Conservation (phyloP, 2,113 vertebrate genomes). For the Onychorhynchus coronatus region DNA sequence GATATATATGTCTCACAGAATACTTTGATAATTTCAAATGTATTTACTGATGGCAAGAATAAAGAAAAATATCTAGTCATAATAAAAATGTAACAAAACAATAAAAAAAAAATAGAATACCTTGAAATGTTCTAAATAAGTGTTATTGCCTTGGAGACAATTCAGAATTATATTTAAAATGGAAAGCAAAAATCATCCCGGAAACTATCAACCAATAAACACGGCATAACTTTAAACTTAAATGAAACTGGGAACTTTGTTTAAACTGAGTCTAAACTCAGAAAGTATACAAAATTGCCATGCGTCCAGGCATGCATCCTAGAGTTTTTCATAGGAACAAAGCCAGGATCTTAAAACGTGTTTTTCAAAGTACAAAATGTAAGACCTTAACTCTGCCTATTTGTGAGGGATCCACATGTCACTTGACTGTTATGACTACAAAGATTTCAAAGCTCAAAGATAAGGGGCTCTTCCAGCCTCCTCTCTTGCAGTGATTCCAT, state of each 20-base stretch:
- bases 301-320: not conserved
- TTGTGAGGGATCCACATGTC: not conserved
- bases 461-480: not conserved
- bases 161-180: not conserved
- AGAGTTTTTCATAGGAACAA: not conserved
- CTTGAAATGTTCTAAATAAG: not conserved
- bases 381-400: not conserved
- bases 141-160: not conserved
- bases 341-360: not conserved
- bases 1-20: not conserved
- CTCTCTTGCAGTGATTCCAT: not conserved
- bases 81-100: not conserved
- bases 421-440: not conserved
- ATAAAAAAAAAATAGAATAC: not conserved
- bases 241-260: not conserved
- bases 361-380: not conserved
- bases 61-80: not conserved
- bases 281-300: not conserved
- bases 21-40: not conserved
- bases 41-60: not conserved
- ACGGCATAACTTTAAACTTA: not conserved
- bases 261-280: not conserved
- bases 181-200: not conserved
- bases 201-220: not conserved
- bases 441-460: not conserved